Conservation (phyloP, 2,113 vertebrate genomes). For the Vulpes vulpes region DNA sequence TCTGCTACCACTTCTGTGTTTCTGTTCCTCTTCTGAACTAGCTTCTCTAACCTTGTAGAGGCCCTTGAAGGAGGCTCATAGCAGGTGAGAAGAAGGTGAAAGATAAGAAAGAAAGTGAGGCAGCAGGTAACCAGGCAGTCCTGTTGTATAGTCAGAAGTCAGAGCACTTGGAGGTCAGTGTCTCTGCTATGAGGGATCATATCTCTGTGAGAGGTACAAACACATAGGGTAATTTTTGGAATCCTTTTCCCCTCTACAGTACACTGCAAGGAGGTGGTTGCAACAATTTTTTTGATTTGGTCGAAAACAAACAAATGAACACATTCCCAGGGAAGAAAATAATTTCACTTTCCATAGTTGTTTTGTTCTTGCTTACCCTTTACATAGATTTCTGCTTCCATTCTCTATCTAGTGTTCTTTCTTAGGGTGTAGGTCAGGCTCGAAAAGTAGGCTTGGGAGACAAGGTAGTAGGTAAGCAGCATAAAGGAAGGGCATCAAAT, state of each 20-base stretch:
- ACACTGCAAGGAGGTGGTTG: not conserved
- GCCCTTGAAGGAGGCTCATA: not conserved
- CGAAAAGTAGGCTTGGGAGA: not conserved
- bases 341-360: not conserved
- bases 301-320: constrained; percentile 43
- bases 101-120: too few species aligned
- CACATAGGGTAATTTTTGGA: not conserved
- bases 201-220: not conserved
- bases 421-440: not conserved
- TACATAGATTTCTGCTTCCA: not conserved
- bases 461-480: not conserved
- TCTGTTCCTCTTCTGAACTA: not conserved
- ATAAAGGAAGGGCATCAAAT: not conserved
- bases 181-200: not conserved
- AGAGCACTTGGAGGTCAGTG: not conserved
- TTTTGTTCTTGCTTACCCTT: not conserved
- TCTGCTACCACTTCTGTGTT: not conserved
- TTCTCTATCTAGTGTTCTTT: not conserved
- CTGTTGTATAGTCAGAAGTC: not conserved
- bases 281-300: not conserved
- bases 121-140: not conserved
- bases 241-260: not conserved
- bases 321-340: not conserved
- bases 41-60: not conserved
- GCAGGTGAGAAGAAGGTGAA: not conserved